These are phyloP conservation scores for Colostygia pectinataria DNA, from an alignment of 2,888 invertebrate genomes.

Conservation along the genomic window DNA sequence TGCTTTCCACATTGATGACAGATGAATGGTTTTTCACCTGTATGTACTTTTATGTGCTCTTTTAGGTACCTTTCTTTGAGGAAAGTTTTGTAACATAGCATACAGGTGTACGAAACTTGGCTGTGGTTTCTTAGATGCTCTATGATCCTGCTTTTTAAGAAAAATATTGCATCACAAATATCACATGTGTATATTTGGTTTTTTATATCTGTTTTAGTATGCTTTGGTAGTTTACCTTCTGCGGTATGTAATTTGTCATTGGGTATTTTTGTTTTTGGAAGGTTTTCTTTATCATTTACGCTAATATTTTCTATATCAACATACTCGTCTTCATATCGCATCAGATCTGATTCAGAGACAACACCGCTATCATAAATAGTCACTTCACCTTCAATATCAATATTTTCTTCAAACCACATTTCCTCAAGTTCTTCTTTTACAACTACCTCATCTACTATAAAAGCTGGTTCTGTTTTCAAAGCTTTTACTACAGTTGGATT, in stretches of 20 bases:
- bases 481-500: not conserved
- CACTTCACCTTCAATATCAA: conserved; percentile 1
- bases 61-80: not conserved
- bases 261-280: not conserved
- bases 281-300: not conserved
- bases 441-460: not conserved
- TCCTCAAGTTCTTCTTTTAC: not conserved
- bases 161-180: not conserved
- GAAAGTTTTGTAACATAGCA: not conserved
- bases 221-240: not conserved
- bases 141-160: not conserved
- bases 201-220: not conserved
- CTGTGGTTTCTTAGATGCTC: not conserved
- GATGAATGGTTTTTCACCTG: not conserved
- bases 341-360: not conserved
- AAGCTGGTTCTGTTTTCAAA: not conserved
- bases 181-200: not conserved
- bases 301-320: not conserved
- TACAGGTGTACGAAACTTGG: not conserved
- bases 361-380: not conserved
- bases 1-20: not conserved
- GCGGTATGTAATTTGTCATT: not conserved
- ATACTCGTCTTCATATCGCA: not conserved
- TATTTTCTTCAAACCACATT: not conserved
- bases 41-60: not conserved